Conservation (phyloP, 2,888 invertebrate genomes). For the Drosophila macrospina region DNA sequence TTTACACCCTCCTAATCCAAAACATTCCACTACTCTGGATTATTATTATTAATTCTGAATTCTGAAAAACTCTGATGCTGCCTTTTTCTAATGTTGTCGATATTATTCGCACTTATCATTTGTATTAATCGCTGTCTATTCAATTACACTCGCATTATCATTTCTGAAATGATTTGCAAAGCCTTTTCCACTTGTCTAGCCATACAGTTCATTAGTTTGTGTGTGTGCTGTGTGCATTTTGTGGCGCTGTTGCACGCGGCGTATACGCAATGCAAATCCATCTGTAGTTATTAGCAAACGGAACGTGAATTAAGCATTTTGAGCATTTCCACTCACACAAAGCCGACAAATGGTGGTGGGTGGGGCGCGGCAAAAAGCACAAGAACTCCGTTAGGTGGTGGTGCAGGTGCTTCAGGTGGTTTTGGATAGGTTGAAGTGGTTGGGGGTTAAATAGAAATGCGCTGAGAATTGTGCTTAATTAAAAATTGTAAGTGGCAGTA, state of each 20-base stretch:
- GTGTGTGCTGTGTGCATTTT: neutral
- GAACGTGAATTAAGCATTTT: slow-evolving; percentile 23
- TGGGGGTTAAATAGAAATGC: slow-evolving; percentile 51
- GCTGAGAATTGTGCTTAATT: slow-evolving; percentile 71
- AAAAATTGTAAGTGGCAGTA: slow-evolving; percentile 80
- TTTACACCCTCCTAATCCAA: too few species aligned
- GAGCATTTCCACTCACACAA: slow-evolving; percentile 21
- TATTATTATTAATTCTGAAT: too few species aligned
- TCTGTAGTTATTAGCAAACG: slow-evolving; percentile 26
- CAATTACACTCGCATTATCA: neutral
- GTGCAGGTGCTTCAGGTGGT: neutral
- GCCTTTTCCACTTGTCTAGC: neutral
- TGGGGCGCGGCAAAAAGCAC: neutral
- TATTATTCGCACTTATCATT: too few species aligned
- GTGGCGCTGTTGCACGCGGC: slow-evolving; percentile 6
- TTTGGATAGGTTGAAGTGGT: slow-evolving; percentile 7
- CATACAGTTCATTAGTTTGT: slow-evolving; percentile 12
- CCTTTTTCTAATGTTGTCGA: too few species aligned
- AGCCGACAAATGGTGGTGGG: slow-evolving; percentile 22
- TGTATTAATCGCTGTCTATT: neutral
- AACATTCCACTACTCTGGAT: too few species aligned
- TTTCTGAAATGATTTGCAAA: neutral
- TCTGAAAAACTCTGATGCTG: too few species aligned
- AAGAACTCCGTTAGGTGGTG: neutral
- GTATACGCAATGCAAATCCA: slow-evolving; percentile 33